Evolutionary conservation across 2,113 vertebrate species (phyloP), one percentile per base, ranked within the genome.

Genomic region (Carassius gibelio): DNA sequence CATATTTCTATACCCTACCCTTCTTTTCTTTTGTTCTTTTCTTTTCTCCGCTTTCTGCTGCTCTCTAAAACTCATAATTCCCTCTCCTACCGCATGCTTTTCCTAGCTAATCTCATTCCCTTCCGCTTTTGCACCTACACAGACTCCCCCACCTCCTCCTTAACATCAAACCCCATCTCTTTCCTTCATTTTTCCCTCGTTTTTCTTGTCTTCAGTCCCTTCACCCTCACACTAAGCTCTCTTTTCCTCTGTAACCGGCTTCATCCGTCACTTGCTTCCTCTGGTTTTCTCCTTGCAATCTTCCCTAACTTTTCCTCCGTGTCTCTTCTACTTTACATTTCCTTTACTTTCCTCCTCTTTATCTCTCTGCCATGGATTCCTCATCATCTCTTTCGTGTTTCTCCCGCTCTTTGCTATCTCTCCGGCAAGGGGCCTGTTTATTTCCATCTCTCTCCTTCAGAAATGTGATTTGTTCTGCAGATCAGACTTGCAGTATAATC

Each of bases 401-500:
- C 36, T 75, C 75, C 75, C 45, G 13, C 80, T 55, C 55, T 55
- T 26, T 66, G 45, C 84, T 62, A n/a, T 75, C 82, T 68, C 81
- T 81, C 59, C 36, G 17, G 69, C 74, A 82, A 85, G 75, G 30
- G 34, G 66, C 85, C 84, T 61, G 74, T 86, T 87, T 86, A 82
- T 79, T 87, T 89, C 78, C 77, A 75, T 85, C 84, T 84, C 78
- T 83, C 83, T 80, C 68, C 81, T 83, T 85, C 81, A 66, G 50
- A 89, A 89, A 90, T 87, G 85, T 85, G 88, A 89, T 90, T 91
- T 86, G 88, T 91, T 91, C 88, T 87, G 90, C 88, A 77, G 90
- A 85, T 91, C 89, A 90, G 87, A 81, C 81, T 85, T 71, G 55
- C 82, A 48, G 84, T 80, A 88, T 90, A 89, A 90, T 90, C 89